Conservation (phyloP, 2,113 vertebrate species). For the Climacteris rufus region DNA sequence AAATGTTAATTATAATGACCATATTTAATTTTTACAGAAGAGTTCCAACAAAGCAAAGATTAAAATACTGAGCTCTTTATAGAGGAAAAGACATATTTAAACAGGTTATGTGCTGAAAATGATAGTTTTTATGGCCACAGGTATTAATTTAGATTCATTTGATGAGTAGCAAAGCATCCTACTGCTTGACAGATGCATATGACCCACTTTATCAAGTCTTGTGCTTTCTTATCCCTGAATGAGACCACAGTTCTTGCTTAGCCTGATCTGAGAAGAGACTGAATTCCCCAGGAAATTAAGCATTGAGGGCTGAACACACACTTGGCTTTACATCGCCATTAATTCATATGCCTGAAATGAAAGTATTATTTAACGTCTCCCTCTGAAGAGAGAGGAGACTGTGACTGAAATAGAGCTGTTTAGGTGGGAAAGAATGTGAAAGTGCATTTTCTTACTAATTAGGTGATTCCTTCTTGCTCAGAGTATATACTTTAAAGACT, state of each 20-base stretch:
- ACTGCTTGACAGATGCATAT: neutral
- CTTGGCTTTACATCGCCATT: neutral
- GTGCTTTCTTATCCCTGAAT: neutral
- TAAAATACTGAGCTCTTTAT: neutral
- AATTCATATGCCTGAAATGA: neutral
- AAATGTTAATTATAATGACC: neutral
- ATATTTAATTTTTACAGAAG: neutral
- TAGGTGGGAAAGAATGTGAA: neutral
- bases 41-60: neutral
- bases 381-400: neutral
- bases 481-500: neutral
- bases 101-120: neutral
- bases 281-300: neutral
- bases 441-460: neutral
- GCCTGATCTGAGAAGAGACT: neutral
- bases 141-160: neutral
- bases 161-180: neutral
- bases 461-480: neutral
- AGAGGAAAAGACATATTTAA: neutral
- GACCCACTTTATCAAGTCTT: neutral
- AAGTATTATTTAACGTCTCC: neutral
- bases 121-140: neutral
- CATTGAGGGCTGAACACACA: neutral
- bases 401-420: neutral
- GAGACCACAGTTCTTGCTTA: neutral